These are phyloP conservation scores for Spodoptera picta DNA, from an alignment of 2,888 invertebrate genomes.

Conservation along the genomic window DNA sequence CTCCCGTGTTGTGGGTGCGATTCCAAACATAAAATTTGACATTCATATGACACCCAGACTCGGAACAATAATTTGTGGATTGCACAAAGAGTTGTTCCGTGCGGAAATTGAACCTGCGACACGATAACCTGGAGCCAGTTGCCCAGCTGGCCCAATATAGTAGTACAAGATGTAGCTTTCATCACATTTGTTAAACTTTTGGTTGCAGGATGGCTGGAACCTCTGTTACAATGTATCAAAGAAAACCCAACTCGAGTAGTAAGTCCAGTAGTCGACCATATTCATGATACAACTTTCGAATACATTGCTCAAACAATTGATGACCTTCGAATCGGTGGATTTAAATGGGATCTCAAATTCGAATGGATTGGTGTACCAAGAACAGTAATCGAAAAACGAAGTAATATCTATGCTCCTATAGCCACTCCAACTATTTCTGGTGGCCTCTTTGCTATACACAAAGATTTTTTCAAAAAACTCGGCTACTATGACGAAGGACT, in stretches of 20 bases:
- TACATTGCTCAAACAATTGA: slow-evolving; percentile 93
- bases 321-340: slow-evolving; percentile 95
- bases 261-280: slow-evolving; percentile 97
- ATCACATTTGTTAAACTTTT: neutral
- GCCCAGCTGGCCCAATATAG: too few relatives aligned
- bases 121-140: too few relatives aligned
- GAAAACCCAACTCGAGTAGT: slow-evolving; percentile 93
- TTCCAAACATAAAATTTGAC: too few relatives aligned
- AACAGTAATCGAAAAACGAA: slow-evolving; percentile 91
- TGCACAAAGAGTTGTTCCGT: too few relatives aligned
- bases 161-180: too few relatives aligned
- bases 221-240: slow-evolving; percentile 94
- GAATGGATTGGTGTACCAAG: slow-evolving; percentile 98
- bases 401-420: slow-evolving; percentile 94
- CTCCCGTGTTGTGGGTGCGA: too few relatives aligned
- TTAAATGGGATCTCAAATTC: slow-evolving; percentile 97
- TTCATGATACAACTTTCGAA: slow-evolving; percentile 95
- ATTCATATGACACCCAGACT: too few relatives aligned
- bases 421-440: slow-evolving; percentile 99
- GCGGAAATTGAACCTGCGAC: too few relatives aligned
- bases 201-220: slow-evolving; percentile 95
- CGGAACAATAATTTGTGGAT: too few relatives aligned
- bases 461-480: slow-evolving; percentile 95
- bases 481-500: slow-evolving; percentile 99
- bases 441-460: slow-evolving; percentile 97